These are phyloP conservation scores for Baryphthengus martii DNA, from an alignment of 2,113 vertebrate species.

Conservation along the genomic window DNA sequence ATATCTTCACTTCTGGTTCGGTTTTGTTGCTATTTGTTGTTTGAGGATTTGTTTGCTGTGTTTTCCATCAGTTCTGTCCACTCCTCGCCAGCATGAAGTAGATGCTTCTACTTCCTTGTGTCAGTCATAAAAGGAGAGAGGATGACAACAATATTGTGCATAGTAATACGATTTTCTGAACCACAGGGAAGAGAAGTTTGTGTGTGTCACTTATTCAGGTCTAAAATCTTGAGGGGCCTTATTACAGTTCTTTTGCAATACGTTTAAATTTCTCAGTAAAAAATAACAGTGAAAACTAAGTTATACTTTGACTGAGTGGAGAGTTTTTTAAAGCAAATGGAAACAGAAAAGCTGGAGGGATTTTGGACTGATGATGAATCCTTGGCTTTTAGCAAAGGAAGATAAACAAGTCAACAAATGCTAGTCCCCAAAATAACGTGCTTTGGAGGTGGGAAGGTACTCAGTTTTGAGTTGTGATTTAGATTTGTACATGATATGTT, in stretches of 20 bases:
- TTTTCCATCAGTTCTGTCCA: conserved; percentile 1
- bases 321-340: conserved; percentile 7
- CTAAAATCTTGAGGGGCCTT: background rate
- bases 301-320: background rate
- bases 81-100: background rate
- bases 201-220: background rate
- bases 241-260: conserved; percentile 1
- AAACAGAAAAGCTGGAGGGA: conserved; percentile 1
- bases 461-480: background rate
- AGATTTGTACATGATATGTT: background rate
- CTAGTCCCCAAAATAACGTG: background rate
- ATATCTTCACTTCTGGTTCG: background rate
- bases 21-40: background rate
- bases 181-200: background rate
- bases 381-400: background rate
- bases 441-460: background rate
- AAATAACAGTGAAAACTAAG: background rate
- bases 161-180: conserved; percentile 15
- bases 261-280: background rate
- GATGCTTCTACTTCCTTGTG: background rate
- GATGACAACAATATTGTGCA: background rate
- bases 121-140: background rate
- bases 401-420: conserved; percentile 10
- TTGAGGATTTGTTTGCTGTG: background rate
- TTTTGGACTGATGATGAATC: background rate